Conservation (phyloP, 35 echinoderm and acorn worm species). For the Apostichopus japonicus region DNA sequence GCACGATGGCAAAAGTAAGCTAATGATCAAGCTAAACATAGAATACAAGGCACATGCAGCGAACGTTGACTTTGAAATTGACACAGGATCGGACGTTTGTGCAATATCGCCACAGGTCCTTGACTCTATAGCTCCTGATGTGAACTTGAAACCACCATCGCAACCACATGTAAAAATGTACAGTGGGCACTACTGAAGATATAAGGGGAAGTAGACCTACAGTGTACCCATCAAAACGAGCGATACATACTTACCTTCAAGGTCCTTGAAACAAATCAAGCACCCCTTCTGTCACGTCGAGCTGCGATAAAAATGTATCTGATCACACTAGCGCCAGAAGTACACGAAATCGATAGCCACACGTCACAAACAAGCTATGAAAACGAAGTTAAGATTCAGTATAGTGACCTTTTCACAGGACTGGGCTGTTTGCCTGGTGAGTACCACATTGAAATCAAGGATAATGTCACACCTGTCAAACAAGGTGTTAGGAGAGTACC, state of each 20-base stretch:
- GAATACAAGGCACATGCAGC: neutral
- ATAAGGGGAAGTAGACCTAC: constrained; percentile 20
- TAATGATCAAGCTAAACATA: constrained; percentile 25
- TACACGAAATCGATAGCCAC: neutral
- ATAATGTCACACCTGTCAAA: constrained; percentile 24
- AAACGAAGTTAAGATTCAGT: constrained; percentile 22
- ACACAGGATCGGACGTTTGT: constrained; percentile 30
- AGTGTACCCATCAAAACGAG: constrained; percentile 29
- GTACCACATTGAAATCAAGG: constrained; percentile 51
- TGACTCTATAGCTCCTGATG: neutral
- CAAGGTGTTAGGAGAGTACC: constrained; percentile 18
- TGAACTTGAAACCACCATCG: constrained; percentile 14
- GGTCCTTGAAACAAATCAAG: constrained; percentile 40
- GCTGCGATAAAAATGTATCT: constrained; percentile 44
- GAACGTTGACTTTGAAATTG: constrained; percentile 37
- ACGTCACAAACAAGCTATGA: neutral
- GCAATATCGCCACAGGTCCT: constrained; percentile 42
- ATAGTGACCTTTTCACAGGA: constrained; percentile 46
- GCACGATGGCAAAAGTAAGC: constrained; percentile 40
- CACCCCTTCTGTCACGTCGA: neutral
- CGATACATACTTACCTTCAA: constrained; percentile 37
- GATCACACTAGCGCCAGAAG: neutral
- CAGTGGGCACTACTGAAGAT: neutral
- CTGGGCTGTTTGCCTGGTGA: constrained; percentile 47
- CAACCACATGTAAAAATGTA: neutral